Evolutionary conservation across 1,140 invertebrate species (phyloP).

Genomic region (Nephotettix cincticeps): DNA sequence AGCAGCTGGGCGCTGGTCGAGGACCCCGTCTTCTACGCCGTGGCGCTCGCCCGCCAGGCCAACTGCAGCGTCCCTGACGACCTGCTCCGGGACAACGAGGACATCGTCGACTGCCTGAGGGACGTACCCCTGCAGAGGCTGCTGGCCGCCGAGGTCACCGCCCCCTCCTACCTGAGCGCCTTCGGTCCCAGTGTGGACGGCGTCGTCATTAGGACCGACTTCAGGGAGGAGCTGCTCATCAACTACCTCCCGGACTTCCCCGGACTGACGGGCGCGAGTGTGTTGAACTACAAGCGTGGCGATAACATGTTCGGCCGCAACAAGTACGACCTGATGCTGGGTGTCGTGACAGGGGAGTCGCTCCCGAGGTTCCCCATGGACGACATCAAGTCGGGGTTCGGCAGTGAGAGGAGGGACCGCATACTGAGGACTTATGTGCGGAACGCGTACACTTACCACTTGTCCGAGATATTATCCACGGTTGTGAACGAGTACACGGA

Average conservation of each 20-base stretch:
- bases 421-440: slow-evolving; percentile 91
- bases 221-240: slow-evolving; percentile 66
- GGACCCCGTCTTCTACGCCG: slow-evolving; percentile 82
- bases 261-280: slow-evolving; percentile 28
- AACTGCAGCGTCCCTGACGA: slow-evolving; percentile 85
- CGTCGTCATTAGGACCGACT: slow-evolving; percentile 79
- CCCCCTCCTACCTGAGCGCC: slow-evolving; percentile 80
- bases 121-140: slow-evolving; percentile 75
- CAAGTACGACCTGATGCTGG: slow-evolving; percentile 78
- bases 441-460: slow-evolving; percentile 90
- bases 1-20: slow-evolving; percentile 92
- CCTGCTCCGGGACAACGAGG: slow-evolving; percentile 72
- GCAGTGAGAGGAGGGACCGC: slow-evolving; percentile 80
- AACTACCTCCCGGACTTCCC: slow-evolving; percentile 40
- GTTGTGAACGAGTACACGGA: slow-evolving; percentile 95
- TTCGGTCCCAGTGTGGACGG: slow-evolving; percentile 88
- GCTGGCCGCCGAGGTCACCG: slow-evolving; percentile 72
- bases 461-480: slow-evolving; percentile 96
- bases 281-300: slow-evolving; percentile 48
- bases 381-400: slow-evolving; percentile 86
- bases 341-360: slow-evolving; percentile 81
- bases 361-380: slow-evolving; percentile 77
- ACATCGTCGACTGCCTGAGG: slow-evolving; percentile 77
- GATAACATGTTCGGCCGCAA: slow-evolving; percentile 54
- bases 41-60: slow-evolving; percentile 77